Conservation (phyloP, 2,113 vertebrate genomes). For the Pleuronectes platessa region DNA sequence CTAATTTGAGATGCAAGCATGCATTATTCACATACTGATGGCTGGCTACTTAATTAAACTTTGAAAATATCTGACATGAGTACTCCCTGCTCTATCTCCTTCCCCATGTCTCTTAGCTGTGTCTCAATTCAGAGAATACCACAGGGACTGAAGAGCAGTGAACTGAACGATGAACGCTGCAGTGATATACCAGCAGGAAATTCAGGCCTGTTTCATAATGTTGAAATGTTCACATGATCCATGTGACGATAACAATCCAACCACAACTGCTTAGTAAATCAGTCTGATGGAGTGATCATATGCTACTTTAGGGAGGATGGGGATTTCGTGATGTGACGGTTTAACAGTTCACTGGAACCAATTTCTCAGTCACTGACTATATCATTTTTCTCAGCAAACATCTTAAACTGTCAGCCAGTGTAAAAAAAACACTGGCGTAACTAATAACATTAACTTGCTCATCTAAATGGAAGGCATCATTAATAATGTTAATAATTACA, state of each 20-base stretch:
- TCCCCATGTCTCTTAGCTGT: background rate
- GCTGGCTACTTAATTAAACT: conserved; percentile 1
- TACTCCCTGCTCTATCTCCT: background rate
- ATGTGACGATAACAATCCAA: background rate
- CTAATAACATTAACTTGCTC: conserved; percentile 4
- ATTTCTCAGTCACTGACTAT: background rate
- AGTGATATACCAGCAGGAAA: background rate
- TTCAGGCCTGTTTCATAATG: background rate
- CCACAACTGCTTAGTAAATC: background rate
- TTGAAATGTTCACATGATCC: background rate
- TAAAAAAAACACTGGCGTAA: conserved; percentile 3
- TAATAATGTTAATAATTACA: background rate
- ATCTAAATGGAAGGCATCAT: background rate
- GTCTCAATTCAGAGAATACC: conserved; percentile 14
- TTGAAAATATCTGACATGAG: conserved; percentile 13
- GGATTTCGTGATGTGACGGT: background rate
- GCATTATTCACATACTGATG: conserved; percentile 2
- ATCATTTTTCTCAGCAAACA: background rate
- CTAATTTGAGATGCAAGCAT: conserved; percentile 11
- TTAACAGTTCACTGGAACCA: background rate
- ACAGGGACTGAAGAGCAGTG: conserved; percentile 2
- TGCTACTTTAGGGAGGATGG: background rate
- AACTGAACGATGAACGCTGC: conserved; percentile 1
- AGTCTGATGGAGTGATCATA: background rate
- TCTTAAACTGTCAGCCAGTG: background rate